phyloP scores from a whole-genome alignment of 2,888 invertebrate genomes.

The Melinaea marsaeus region DNA sequence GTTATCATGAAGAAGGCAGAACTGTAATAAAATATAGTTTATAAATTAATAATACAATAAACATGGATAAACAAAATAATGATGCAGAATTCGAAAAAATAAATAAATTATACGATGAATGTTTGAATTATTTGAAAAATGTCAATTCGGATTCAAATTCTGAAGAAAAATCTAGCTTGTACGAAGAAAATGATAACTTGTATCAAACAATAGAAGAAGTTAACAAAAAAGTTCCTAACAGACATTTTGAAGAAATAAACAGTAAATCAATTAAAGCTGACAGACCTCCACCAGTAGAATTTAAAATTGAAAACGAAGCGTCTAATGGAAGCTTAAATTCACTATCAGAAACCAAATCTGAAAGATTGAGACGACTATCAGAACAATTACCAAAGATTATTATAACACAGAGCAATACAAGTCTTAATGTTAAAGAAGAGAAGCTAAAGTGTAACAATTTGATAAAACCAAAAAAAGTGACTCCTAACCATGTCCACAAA shows the following conservation, averaged over 20 bases:
- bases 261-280: conserved; percentile 7
- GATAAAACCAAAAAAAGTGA: neutral
- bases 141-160: conserved; percentile 24
- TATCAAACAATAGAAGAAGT: conserved; percentile 48
- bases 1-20: too few species aligned
- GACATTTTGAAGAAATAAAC: conserved; percentile 11
- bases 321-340: conserved; percentile 50
- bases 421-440: conserved; percentile 42
- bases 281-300: conserved; percentile 15
- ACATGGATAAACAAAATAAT: conserved; percentile 19
- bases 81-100: conserved; percentile 54
- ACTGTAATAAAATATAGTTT: too few species aligned
- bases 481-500: neutral
- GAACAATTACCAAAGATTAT: conserved; percentile 65
- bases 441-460: neutral
- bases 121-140: conserved; percentile 56
- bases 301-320: conserved; percentile 30
- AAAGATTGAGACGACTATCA: conserved; percentile 58
- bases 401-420: conserved; percentile 62
- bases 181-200: conserved; percentile 37
- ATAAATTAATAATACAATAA: neutral
- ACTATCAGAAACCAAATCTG: conserved; percentile 48
- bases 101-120: conserved; percentile 64
- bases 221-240: conserved; percentile 21
- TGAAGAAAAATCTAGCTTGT: conserved; percentile 24